Base-by-base conservation (phyloP, 2,113 vertebrate species). In the Stegostoma tigrinum region DNA sequence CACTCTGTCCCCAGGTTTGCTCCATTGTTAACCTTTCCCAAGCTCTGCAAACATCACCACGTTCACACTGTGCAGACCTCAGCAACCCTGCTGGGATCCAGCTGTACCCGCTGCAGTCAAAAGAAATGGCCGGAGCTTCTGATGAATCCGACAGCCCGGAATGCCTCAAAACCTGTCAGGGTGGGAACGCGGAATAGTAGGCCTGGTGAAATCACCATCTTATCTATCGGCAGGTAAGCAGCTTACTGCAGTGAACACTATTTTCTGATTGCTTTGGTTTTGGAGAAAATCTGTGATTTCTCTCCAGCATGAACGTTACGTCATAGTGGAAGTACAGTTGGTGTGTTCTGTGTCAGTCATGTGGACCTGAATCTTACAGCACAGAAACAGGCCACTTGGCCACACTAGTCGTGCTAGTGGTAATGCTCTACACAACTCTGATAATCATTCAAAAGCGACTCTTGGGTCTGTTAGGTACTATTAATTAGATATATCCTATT, bases 21-120 rank as follows among this genome's bases (percentile, higher is more conserved):
- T 70, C 94, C 94, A 72, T 95, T 95, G 94, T 34, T 95, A n/a
- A 97, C 97, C 3, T 96, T 98, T 70, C 97, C 98, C 3, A 97
- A 97, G 2, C 8, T 98, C 89, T 99, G 99, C 96, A 97, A 96
- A 0, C 99, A 99, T 96, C 98, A 98, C 96, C 99, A 99, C 96
- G 98, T 98, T 96, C 98, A 98, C 95, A 99, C 99, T 96, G 98
- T 98, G 19, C 99, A 99, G 98, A 99, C 99, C 0, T 98, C 99
- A 96, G 98, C 98, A 52, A 97, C 98, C 0, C 97, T 96, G 95
- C 97, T 98, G 0, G 98, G 97, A 89, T 96, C 97, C 96, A 97
- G 98, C 38, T 99, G 99, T 42, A 97, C 98, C 87, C 98, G 99
- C 38, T 99, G 99, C 70, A 98, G 98, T 97, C 99, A 99, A 96